A percentile compares a stretch with the other conserved stretches of the same genome.
phyloP scores from a whole-genome alignment of 2,113 vertebrate species.

The Trochalopteron elliotii region DNA sequence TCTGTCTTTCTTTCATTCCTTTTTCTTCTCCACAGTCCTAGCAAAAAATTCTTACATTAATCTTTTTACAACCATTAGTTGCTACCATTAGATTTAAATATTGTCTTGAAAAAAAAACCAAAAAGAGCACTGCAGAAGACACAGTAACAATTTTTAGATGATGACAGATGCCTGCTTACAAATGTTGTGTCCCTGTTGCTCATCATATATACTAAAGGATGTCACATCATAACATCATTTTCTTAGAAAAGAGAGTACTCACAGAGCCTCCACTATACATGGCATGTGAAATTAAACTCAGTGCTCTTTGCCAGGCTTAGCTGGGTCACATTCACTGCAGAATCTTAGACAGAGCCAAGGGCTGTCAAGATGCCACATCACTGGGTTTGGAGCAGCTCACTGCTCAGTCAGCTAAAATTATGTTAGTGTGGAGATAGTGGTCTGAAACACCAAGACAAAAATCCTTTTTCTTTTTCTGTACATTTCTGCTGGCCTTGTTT shows the following conservation, averaged over 20 bases:
- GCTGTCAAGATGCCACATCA: neutral
- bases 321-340: neutral
- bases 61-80: conserved; percentile 45
- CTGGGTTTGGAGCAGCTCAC: neutral
- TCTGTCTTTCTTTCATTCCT: neutral
- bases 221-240: neutral
- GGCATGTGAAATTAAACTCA: neutral
- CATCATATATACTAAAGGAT: neutral
- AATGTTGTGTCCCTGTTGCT: neutral
- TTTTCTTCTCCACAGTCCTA: neutral
- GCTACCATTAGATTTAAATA: neutral
- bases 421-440: neutral
- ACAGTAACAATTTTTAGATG: neutral
- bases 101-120: neutral
- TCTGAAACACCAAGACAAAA: neutral
- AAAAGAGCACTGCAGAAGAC: neutral
- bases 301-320: neutral
- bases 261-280: neutral
- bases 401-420: neutral
- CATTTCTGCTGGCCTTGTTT: neutral
- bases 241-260: neutral
- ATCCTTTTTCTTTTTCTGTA: neutral
- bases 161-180: conserved; percentile 30
- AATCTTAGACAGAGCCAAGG: neutral
- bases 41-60: conserved; percentile 34